Evolutionary conservation across 2,797 vertebrate genomes (phyloP).

Genomic region (Spinus olivaceus): DNA sequence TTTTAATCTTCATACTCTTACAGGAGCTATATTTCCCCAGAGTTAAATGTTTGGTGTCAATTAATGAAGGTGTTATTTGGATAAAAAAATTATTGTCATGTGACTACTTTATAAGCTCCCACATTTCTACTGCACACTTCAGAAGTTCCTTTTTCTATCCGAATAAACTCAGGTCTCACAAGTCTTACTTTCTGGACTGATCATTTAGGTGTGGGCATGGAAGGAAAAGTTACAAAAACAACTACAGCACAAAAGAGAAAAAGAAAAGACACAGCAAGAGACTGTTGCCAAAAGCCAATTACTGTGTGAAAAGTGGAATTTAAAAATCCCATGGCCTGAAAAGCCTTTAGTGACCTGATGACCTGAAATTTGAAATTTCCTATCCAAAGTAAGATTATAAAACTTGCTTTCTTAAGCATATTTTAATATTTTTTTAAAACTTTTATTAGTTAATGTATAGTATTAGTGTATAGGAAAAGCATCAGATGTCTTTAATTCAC

Average conservation of each 20-base stretch:
- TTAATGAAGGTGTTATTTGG: background rate
- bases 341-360: background rate
- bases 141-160: background rate
- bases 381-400: background rate
- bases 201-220: background rate
- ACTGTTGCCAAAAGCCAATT: background rate
- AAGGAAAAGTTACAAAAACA: background rate
- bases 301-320: conserved; percentile 12
- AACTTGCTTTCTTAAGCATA: background rate
- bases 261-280: background rate
- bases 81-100: background rate
- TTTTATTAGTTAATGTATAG: background rate
- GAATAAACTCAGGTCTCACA: background rate
- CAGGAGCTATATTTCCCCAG: background rate
- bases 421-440: background rate
- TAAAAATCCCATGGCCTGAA: background rate
- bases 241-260: background rate
- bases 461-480: background rate
- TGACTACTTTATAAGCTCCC: background rate
- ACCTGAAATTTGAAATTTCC: background rate
- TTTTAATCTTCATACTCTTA: background rate
- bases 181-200: background rate
- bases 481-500: background rate
- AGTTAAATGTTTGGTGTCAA: background rate
- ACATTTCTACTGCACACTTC: background rate